Evolutionary conservation across 2,888 invertebrate genomes (phyloP).

Genomic region (Caenorhabditis plicata): DNA sequence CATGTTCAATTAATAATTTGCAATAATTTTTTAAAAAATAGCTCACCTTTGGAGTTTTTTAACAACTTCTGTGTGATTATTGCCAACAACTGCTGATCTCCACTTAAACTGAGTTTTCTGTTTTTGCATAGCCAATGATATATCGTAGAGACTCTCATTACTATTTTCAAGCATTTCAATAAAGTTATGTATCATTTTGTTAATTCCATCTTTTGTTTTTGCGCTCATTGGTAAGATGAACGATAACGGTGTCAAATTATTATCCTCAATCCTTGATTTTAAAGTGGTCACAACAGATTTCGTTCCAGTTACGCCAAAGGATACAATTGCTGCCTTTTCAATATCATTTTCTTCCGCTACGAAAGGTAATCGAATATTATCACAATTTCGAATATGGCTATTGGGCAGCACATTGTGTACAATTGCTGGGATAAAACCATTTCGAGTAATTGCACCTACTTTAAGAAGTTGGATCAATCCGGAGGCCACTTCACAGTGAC

Average conservation of each 20-base stretch:
- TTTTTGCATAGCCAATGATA: slow-evolving; percentile 32
- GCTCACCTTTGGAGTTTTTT: slow-evolving; percentile 10
- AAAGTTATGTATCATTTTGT: slow-evolving; percentile 6
- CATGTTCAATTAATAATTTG: no score
- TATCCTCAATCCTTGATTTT: background rate
- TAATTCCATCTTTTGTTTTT: slow-evolving; percentile 30
- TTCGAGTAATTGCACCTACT: slow-evolving; percentile 18
- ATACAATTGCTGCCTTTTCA: slow-evolving; percentile 26
- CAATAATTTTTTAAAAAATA: background rate
- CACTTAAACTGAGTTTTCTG: slow-evolving; percentile 34
- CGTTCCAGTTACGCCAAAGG: slow-evolving; percentile 44
- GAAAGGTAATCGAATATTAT: slow-evolving; percentile 33
- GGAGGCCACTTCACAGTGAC: slow-evolving; percentile 45
- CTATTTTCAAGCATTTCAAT: slow-evolving; percentile 28
- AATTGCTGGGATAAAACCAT: slow-evolving; percentile 26
- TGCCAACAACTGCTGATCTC: slow-evolving; percentile 27
- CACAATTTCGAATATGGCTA: slow-evolving; percentile 30
- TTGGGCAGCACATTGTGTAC: slow-evolving; percentile 34
- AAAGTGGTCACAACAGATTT: slow-evolving; percentile 29
- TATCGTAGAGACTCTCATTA: slow-evolving; percentile 22
- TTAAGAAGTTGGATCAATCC: slow-evolving; percentile 40
- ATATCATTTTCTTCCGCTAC: slow-evolving; percentile 32
- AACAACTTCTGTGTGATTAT: slow-evolving; percentile 20
- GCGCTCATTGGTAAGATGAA: slow-evolving; percentile 34
- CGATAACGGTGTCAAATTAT: background rate